Evolutionary conservation across 2,113 vertebrate species (phyloP).

Genomic region (Rhea americana): DNA sequence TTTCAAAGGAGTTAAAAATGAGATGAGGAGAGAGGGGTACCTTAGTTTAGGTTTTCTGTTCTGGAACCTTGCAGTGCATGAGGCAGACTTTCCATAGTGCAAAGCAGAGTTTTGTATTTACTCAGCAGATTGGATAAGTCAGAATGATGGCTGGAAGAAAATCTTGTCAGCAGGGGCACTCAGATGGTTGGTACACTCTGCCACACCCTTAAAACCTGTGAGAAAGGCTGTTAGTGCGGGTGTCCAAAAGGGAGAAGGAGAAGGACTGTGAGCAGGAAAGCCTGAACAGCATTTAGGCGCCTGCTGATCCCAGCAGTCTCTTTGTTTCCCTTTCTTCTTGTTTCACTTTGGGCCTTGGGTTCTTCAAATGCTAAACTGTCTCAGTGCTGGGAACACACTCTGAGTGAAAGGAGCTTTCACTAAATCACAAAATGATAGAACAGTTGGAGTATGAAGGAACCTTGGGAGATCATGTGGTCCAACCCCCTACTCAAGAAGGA

Average conservation of each 20-base stretch:
- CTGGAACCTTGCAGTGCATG: not conserved
- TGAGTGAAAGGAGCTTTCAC: not conserved
- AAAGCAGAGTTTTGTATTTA: not conserved
- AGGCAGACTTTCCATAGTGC: not conserved
- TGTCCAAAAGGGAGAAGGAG: not conserved
- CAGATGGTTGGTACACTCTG: not conserved
- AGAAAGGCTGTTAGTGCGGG: not conserved
- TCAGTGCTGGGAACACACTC: not conserved
- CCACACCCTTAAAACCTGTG: not conserved
- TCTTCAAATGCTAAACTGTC: not conserved
- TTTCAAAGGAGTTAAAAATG: no score
- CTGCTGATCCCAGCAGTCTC: not conserved
- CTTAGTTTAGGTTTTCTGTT: no score
- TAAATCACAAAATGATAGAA: not conserved
- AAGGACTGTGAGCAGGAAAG: not conserved
- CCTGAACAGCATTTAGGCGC: not conserved
- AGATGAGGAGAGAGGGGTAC: no score
- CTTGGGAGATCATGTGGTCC: not conserved
- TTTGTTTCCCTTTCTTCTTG: not conserved
- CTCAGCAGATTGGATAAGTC: not conserved
- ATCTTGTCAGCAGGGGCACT: not conserved
- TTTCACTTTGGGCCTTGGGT: not conserved
- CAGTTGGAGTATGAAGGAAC: not conserved
- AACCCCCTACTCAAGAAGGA: not conserved
- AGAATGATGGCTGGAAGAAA: not conserved